Base-by-base conservation (phyloP, 2,113 vertebrate genomes). In the Salvelinus alpinus region DNA sequence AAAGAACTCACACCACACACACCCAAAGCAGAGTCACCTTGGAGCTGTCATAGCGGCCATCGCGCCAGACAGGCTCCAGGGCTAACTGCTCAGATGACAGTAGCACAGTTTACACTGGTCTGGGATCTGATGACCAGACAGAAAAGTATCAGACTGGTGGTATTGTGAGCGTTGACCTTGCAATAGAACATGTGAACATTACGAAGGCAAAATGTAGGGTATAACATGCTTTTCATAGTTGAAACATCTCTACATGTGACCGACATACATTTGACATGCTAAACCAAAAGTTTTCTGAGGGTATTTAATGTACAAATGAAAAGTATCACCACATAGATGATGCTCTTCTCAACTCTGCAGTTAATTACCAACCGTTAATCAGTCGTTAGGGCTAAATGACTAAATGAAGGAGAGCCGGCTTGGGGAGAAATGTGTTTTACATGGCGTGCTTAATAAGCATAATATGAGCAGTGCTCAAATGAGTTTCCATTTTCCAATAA, bases 401-500 rank as follows among this genome's bases (percentile, higher is more conserved):
- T 66, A 29, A 66, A 12, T 5, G 64, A 29, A 27, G 27, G 65
- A 18, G 29, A 38, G 65, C 64, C 24, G 80, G 74, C 78, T 54
- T 12, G 5, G 71, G 72, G 7, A 27, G 2, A 48, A 62, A 25
- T 5, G 79, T 82, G 80, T 83, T 82, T 79, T 81, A 84, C 85
- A 84, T 64, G 18, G 66, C 70, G 64, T 82, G 81, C 85, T 88
- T 88, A 88, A 90, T 87, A 88, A 89, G 79, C 73, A 81, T 54
- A 75, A 66, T 84, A 88, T 90, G 25, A 82, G 83, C 87, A 87
- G 69, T 44, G 73, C 76, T 86, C 73, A 85, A 90, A 91, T 90
- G 85, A 78, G 85, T 87, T 91, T 88, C 84, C 87, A 78, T 87
- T 89, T 91, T 88, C 84, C 88, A 78, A 87, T 89, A 89, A 91